Evolutionary conservation across 2,797 vertebrate species (phyloP).

Genomic region (Lepilemur ruficaudatus): DNA sequence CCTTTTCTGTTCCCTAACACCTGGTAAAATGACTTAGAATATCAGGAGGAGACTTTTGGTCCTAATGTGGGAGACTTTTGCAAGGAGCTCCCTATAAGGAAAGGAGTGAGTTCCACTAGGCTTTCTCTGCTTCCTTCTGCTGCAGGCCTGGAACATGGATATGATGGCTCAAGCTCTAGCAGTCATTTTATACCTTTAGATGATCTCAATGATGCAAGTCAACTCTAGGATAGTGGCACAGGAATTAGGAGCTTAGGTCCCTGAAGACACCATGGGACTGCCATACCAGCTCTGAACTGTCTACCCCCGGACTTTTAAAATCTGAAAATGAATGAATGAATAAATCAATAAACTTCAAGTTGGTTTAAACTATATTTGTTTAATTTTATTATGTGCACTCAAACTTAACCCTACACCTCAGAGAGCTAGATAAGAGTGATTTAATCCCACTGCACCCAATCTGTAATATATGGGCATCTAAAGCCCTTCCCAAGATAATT

Average conservation of each 20-base stretch:
- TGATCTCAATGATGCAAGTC: neutral
- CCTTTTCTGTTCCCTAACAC: neutral
- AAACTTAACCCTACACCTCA: neutral
- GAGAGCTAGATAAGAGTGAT: neutral
- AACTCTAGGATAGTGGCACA: neutral
- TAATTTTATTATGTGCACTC: neutral
- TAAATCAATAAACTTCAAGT: neutral
- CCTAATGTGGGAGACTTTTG: no score
- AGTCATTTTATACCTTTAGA: neutral
- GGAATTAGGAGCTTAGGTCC: neutral
- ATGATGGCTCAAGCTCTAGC: neutral
- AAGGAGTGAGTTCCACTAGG: neutral
- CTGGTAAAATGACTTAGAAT: neutral
- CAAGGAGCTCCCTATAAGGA: neutral
- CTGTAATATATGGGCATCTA: neutral
- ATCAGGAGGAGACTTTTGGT: neutral
- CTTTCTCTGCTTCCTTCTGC: neutral
- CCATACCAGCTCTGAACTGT: neutral
- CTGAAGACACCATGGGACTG: neutral
- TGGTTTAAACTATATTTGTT: neutral
- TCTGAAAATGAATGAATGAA: neutral
- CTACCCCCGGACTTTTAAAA: neutral
- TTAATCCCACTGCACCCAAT: neutral
- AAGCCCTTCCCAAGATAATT: neutral
- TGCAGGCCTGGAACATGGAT: neutral